Percentiles rank a stretch among this genome's conserved stretches.
Evolutionary conservation across 2,797 vertebrate genomes (phyloP).

Genomic region (Xenopus petersii): DNA sequence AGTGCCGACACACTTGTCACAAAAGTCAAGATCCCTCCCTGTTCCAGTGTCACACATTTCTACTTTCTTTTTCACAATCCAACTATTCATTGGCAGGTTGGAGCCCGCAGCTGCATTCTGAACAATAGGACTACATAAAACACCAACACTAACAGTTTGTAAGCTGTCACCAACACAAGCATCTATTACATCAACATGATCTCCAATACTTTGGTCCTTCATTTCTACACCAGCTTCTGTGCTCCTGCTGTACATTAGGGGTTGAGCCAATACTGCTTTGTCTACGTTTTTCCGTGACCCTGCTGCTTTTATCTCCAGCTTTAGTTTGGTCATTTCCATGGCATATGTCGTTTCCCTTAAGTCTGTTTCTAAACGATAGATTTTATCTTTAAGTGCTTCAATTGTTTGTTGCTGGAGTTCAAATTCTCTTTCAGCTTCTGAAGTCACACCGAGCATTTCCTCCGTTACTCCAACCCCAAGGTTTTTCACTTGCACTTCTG

Average conservation of each 20-base stretch:
- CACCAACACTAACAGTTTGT: conserved; percentile 63
- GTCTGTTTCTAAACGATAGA: conserved; percentile 89
- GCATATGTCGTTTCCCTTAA: conserved; percentile 89
- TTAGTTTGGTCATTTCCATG: conserved; percentile 94
- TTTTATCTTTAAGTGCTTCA: conserved; percentile 88
- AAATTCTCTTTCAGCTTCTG: conserved; percentile 83
- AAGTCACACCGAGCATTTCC: conserved; percentile 84
- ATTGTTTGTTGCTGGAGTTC: conserved; percentile 95
- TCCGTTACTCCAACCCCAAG: conserved; percentile 80
- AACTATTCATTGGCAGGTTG: conserved; percentile 76
- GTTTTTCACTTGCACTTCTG: conserved; percentile 67
- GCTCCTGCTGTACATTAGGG: conserved; percentile 71
- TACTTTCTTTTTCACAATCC: conserved; percentile 77
- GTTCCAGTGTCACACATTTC: conserved; percentile 69
- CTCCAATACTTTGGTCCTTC: conserved; percentile 79
- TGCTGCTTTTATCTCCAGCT: conserved; percentile 88
- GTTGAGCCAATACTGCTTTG: conserved; percentile 78
- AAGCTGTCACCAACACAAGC: conserved; percentile 60
- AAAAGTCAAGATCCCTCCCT: conserved; percentile 61
- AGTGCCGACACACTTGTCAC: conserved; percentile 66
- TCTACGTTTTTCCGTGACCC: conserved; percentile 84
- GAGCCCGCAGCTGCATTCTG: conserved; percentile 69
- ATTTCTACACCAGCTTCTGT: conserved; percentile 78
- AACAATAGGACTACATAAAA: conserved; percentile 69
- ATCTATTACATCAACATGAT: conserved; percentile 65